Percentiles rank a stretch among this genome's conserved stretches.
These are phyloP conservation scores for Portevinia maculata DNA, from an alignment of 2,888 invertebrate genomes.

Conservation along the genomic window DNA sequence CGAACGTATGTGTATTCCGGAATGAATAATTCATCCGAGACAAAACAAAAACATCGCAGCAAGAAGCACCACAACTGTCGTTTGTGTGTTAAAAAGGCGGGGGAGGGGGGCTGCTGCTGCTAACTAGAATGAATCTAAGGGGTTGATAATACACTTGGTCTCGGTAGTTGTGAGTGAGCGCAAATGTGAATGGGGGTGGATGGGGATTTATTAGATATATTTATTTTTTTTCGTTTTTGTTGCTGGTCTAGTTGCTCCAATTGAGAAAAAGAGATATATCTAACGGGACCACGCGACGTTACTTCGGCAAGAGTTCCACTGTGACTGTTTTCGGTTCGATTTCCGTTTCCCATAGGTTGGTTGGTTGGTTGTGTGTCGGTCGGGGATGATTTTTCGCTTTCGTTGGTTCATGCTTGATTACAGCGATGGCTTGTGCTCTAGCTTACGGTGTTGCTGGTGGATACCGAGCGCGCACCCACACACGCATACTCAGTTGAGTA, in stretches of 20 bases:
- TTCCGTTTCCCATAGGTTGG: conserved; percentile 77
- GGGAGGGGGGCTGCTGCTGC: too few species aligned
- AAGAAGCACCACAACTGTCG: neutral
- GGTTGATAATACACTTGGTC: conserved; percentile 40
- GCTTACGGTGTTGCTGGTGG: conserved; percentile 18
- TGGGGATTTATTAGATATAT: conserved; percentile 10
- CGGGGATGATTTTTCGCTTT: conserved; percentile 73
- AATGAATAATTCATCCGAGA: conserved; percentile 70
- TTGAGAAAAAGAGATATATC: conserved; percentile 21
- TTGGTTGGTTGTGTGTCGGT: conserved; percentile 60
- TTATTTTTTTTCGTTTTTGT: conserved; percentile 17
- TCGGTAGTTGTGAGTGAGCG: neutral
- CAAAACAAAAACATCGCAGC: conserved; percentile 65
- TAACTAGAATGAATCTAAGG: conserved; percentile 50
- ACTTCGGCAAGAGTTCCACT: conserved; percentile 82
- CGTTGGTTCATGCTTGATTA: conserved; percentile 73
- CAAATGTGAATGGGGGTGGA: conserved; percentile 17
- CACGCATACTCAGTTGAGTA: conserved; percentile 15
- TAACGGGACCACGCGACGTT: conserved; percentile 80
- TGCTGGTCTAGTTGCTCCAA: conserved; percentile 50
- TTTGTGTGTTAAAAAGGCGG: conserved; percentile 7
- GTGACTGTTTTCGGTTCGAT: conserved; percentile 80
- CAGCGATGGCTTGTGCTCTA: conserved; percentile 35
- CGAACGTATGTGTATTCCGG: conserved; percentile 39
- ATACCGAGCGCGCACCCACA: conserved; percentile 5